Evolutionary conservation across 2,888 invertebrate species (phyloP), one percentile per base, ranked within the genome.

Genomic region (Neelides folsomi): DNA sequence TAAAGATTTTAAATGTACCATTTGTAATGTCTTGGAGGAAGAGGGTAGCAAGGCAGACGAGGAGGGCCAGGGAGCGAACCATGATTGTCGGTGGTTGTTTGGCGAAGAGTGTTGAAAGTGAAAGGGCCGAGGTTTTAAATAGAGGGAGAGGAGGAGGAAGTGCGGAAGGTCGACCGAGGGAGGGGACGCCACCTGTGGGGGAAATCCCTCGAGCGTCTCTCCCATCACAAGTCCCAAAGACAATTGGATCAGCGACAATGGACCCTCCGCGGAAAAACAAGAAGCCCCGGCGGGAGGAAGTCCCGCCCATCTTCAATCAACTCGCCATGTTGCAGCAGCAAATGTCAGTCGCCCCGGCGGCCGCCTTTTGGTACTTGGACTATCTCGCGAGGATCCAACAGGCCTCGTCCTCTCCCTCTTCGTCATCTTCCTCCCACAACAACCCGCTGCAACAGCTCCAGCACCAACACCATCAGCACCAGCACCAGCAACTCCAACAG

Each of bases 361-460:
- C 60, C 9, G 55, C 58, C 9, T 60, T 56, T 55, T 52, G 58
- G 52, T 60, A 60, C 45, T 52, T 60, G 39, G 55, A 60, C 37
- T 57, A 57, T 45, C 41, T 57, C 39, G 51, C 53, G 35, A 37
- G 59, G 35, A 59, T 59, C 13, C 56, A 58, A 40, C 54, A 56
- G 18, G 56, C 57, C 27, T 57, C 57, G 47, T 43, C 50, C 35
- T 40, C 47, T 18, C 46, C 56, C 35, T n/a, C n/a, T n/a, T n/a
- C n/a, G n/a, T 8, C 36, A 19, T 9, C 2, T 46, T 3, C 35
- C 42, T 8, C 45, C 7, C 46, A 48, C 8, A 41, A 37, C 12
- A 42, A 43, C 16, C 48, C 40, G 18, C 41, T 8, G 13, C 49
- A 40, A 42, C 35, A 9, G 18, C 52, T 44, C 27, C 49, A 51